Evolutionary conservation across 2,113 vertebrate species (phyloP).

Genomic region (Xenus cinereus): DNA sequence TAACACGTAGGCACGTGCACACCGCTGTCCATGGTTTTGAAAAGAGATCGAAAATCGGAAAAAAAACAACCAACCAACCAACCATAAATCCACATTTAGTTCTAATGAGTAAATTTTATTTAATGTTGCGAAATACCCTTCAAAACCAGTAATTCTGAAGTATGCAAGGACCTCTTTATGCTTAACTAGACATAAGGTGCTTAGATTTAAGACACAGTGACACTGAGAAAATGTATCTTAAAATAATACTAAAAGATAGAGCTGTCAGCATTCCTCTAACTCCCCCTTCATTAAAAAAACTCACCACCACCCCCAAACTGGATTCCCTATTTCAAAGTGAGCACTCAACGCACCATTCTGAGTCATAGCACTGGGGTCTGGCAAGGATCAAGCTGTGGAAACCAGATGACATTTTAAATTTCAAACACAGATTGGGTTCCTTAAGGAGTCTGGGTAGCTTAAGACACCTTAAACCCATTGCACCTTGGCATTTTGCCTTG

Average conservation of each 20-base stretch:
- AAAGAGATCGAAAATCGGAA: not conserved
- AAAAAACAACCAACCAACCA: not conserved
- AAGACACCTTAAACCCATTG: not conserved
- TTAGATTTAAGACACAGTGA: not conserved
- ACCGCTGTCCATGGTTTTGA: not conserved
- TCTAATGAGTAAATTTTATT: not conserved
- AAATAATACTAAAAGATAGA: not conserved
- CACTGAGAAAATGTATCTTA: not conserved
- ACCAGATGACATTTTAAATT: not conserved
- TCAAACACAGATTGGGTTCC: not conserved
- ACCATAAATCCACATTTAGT: not conserved
- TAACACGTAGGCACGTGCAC: accelerated
- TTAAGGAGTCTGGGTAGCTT: not conserved
- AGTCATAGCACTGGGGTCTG: not conserved
- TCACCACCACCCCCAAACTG: not conserved
- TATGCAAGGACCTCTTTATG: not conserved
- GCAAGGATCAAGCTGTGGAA: not conserved
- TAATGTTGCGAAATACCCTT: not conserved
- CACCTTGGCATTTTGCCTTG: not conserved
- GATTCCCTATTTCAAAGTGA: not conserved
- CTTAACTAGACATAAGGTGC: not conserved
- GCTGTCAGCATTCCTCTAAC: not conserved
- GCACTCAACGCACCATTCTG: not conserved
- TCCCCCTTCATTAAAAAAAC: not conserved
- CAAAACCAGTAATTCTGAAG: not conserved